Evolutionary conservation across 2,888 invertebrate species (phyloP).

Genomic region (Aspidiotus rigidus): DNA sequence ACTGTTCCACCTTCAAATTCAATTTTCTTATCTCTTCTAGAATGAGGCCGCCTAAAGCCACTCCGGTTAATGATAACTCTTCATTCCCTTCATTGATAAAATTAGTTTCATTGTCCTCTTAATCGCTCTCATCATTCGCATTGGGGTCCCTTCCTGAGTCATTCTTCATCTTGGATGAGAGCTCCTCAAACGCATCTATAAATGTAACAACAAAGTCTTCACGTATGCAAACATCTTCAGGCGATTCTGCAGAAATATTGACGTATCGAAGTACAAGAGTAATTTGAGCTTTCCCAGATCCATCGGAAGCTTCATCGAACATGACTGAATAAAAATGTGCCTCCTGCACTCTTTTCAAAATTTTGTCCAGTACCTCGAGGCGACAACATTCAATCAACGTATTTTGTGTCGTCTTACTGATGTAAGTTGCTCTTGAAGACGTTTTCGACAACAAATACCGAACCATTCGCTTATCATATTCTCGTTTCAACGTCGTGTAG

Average conservation of each 20-base stretch:
- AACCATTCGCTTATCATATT: slow-evolving; percentile 2
- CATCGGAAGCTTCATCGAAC: neutral
- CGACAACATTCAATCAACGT: neutral
- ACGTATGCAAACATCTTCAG: no score
- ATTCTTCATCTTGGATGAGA: no score
- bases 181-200: no score
- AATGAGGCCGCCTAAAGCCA: neutral
- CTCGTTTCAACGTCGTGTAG: neutral
- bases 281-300: neutral
- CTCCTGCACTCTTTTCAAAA: neutral
- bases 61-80: neutral
- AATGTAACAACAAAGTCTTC: no score
- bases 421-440: neutral
- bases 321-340: neutral
- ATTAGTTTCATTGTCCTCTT: neutral
- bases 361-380: neutral
- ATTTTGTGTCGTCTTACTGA: neutral
- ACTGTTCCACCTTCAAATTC: no score
- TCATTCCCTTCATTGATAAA: neutral
- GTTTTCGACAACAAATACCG: neutral
- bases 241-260: neutral
- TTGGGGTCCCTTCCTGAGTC: neutral
- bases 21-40: neutral
- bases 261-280: neutral
- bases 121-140: neutral